These are phyloP conservation scores for Ganaspis brasiliensis DNA, from an alignment of 2,888 invertebrate species.

Conservation along the genomic window DNA sequence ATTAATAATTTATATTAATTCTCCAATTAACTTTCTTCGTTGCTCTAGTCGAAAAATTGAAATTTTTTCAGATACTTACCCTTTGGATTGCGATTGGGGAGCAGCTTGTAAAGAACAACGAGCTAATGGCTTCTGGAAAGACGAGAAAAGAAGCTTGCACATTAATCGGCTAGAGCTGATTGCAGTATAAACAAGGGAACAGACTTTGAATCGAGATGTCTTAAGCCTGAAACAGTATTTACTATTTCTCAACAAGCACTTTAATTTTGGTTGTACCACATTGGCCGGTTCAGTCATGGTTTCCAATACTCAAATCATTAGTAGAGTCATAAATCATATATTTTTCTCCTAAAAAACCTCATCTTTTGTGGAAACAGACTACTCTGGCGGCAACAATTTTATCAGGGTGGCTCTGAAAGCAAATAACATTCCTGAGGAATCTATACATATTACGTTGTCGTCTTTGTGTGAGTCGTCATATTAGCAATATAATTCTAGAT, in stretches of 20 bases:
- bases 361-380: not conserved
- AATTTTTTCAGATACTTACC: conserved; percentile 50
- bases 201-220: conserved; percentile 60
- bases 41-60: conserved; percentile 10
- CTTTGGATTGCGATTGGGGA: conserved; percentile 50
- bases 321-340: not conserved
- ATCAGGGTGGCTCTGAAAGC: not conserved
- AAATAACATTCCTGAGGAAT: conserved; percentile 8
- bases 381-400: not conserved
- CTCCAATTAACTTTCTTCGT: not conserved
- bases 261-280: conserved; percentile 24
- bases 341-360: not conserved
- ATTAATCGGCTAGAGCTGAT: too few relatives aligned
- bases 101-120: conserved; percentile 15
- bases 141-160: not conserved
- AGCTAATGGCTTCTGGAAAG: conserved; percentile 50
- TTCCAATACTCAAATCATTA: conserved; percentile 26
- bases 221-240: conserved; percentile 54
- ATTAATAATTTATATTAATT: not conserved
- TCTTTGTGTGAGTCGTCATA: conserved; percentile 9
- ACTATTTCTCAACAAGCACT: conserved; percentile 49
- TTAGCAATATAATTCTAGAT: conserved; percentile 25
- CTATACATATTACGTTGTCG: conserved; percentile 8
- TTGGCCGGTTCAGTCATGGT: conserved; percentile 34
- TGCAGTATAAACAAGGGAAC: conserved; percentile 52